Conservation (phyloP, 2,113 vertebrate species). For the Tachysurus vachellii region DNA sequence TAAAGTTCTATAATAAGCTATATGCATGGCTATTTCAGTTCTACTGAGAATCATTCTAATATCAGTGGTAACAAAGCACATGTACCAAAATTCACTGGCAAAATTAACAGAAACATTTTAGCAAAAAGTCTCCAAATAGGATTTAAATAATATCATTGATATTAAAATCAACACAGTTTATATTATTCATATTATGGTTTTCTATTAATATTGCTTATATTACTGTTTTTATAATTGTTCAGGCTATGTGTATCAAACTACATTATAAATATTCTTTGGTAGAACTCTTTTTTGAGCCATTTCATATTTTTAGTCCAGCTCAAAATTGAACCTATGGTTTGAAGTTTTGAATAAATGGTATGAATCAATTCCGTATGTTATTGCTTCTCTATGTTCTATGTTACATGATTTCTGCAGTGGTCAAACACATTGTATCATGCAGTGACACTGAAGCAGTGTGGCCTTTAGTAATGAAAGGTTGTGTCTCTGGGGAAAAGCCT, state of each 20-base stretch:
- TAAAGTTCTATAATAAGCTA: not conserved
- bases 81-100: not conserved
- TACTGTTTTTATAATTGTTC: not conserved
- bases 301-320: not conserved
- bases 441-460: slow-evolving; percentile 23
- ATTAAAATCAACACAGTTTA: not conserved
- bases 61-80: not conserved
- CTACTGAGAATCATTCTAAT: not conserved
- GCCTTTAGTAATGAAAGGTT: slow-evolving; percentile 43
- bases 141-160: not conserved
- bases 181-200: not conserved
- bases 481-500: slow-evolving; percentile 4
- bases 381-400: not conserved
- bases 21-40: not conserved
- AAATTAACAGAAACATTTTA: too few relatives aligned
- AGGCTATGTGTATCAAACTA: not conserved
- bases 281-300: not conserved
- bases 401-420: not conserved
- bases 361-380: not conserved
- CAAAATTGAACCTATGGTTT: not conserved
- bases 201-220: too few relatives aligned
- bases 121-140: not conserved
- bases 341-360: not conserved
- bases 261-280: not conserved
- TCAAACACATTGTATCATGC: slow-evolving; percentile 23